Evolutionary conservation across 2,113 vertebrate species (phyloP).

Genomic region (Gorsachius goisagi): DNA sequence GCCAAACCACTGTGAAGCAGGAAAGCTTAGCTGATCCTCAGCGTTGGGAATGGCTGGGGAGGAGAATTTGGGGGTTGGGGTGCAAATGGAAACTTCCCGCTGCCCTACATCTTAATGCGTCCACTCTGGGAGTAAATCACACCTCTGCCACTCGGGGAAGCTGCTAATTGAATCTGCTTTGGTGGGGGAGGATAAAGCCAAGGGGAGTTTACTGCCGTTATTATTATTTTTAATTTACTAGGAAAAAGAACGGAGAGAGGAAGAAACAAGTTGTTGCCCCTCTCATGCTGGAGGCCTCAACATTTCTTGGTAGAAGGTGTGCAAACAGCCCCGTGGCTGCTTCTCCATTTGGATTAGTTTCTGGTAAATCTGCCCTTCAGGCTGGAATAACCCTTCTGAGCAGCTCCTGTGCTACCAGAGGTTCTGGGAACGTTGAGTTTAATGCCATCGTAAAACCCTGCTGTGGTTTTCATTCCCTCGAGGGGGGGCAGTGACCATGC

Average conservation of each 20-base stretch:
- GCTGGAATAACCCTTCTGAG: neutral
- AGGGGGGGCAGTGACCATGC: neutral
- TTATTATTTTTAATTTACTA: slow-evolving; percentile 6
- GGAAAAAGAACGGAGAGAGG: neutral
- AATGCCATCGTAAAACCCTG: neutral
- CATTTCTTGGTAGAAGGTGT: neutral
- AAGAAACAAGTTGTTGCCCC: neutral
- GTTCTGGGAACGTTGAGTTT: neutral
- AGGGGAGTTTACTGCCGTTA: neutral
- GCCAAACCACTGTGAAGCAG: neutral
- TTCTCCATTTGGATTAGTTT: neutral
- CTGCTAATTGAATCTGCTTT: slow-evolving; percentile 4
- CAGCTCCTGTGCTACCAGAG: neutral
- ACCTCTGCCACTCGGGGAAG: neutral
- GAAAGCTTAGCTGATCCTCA: slow-evolving; percentile 1
- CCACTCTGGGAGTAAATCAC: neutral
- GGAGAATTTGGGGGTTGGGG: neutral
- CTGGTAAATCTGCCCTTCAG: slow-evolving; percentile 2
- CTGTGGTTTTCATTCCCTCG: neutral
- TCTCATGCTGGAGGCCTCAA: neutral
- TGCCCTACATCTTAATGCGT: neutral
- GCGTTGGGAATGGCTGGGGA: neutral
- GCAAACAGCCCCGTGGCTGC: neutral
- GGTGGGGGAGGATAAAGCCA: neutral
- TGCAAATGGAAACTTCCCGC: neutral